Percentiles rank a stretch among this genome's conserved stretches.
Evolutionary conservation across 2,113 vertebrate genomes (phyloP).

Genomic region (Mystacornis crossleyi): DNA sequence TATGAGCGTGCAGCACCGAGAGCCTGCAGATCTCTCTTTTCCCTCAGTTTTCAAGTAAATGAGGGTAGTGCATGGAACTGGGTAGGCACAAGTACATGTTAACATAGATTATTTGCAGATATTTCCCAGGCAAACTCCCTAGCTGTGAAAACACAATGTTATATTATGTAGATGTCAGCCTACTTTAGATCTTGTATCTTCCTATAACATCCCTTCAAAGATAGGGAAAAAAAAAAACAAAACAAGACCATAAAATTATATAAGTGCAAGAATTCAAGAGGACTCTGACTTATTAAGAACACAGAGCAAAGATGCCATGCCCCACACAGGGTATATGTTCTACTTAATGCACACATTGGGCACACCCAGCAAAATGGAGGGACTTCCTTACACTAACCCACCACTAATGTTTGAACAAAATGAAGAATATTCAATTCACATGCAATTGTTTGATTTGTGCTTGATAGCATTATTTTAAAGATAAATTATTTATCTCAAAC

Average conservation of each 20-base stretch:
- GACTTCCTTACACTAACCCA: neutral
- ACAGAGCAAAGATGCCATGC: fast-evolving
- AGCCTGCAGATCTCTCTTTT: fast-evolving
- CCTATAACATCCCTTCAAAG: neutral
- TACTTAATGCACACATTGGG: neutral
- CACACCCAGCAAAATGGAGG: neutral
- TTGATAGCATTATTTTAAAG: neutral
- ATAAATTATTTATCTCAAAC: neutral
- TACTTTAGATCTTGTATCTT: neutral
- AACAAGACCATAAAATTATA: neutral
- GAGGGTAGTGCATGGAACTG: neutral
- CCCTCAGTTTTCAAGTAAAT: neutral
- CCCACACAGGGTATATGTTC: neutral
- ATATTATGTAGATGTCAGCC: too few relatives aligned
- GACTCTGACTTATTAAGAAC: neutral
- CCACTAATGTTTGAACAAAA: neutral
- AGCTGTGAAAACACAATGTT: neutral
- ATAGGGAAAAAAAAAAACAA: neutral
- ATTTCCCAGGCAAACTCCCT: neutral
- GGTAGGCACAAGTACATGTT: neutral
- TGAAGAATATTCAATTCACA: neutral
- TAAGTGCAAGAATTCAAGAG: neutral
- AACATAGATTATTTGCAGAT: neutral
- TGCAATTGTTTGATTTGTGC: neutral
- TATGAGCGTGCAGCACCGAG: neutral